A percentile compares a stretch with the other conserved stretches of the same genome.
phyloP scores from a whole-genome alignment of 2,797 vertebrate species.

The Micromesistius poutassou region DNA sequence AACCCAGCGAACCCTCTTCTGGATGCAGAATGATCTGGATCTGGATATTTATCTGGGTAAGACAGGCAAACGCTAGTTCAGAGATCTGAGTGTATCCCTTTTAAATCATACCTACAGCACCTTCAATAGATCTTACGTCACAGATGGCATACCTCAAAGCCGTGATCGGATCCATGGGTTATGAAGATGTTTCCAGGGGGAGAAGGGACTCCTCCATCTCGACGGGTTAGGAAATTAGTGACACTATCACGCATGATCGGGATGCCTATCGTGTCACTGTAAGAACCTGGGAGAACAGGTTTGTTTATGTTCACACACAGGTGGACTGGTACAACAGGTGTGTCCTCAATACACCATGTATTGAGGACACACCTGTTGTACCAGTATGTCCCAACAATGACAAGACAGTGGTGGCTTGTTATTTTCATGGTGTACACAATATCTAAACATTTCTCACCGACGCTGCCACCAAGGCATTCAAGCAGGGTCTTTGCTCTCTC shows the following conservation, averaged over 20 bases:
- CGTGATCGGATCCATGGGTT: constrained; percentile 59
- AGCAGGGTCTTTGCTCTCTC: constrained; percentile 61
- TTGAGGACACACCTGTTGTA: no score
- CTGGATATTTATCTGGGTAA: no score
- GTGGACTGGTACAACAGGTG: background rate
- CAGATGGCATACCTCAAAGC: constrained; percentile 53
- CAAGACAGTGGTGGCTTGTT: no score
- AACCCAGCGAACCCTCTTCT: no score
- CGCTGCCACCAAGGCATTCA: constrained; percentile 53
- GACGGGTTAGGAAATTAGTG: constrained; percentile 62
- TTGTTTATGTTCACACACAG: background rate
- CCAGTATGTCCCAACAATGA: constrained; percentile 30
- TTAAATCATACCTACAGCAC: background rate
- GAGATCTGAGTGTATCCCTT: no score
- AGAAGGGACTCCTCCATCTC: constrained; percentile 66
- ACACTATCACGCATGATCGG: constrained; percentile 39
- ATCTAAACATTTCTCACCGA: constrained; percentile 54
- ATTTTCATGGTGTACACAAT: background rate
- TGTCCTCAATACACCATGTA: background rate
- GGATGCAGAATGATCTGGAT: no score
- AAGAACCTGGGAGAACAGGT: constrained; percentile 58
- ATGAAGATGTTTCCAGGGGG: constrained; percentile 67
- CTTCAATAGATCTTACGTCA: background rate
- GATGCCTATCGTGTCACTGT: constrained; percentile 46
- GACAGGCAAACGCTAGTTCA: no score